phyloP scores from a whole-genome alignment of 2,888 invertebrate species.

The Bembecia ichneumoniformis region DNA sequence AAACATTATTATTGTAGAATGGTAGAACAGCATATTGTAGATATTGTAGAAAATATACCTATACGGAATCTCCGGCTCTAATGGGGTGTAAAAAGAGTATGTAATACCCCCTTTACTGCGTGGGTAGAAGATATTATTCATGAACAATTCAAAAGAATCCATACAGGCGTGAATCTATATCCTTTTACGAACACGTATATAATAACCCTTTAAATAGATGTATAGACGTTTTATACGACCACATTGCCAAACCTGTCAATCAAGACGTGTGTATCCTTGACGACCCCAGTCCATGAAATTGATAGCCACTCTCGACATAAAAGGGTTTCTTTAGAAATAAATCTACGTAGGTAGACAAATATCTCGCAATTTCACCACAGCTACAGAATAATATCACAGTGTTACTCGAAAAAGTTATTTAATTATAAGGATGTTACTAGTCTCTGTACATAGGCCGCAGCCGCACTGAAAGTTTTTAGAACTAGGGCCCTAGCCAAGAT shows the following conservation, averaged over 20 bases:
- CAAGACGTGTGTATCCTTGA: conserved; percentile 43
- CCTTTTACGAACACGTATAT: conserved; percentile 24
- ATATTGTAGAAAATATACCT: too few species aligned
- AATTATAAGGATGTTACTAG: too few species aligned
- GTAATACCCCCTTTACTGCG: conserved; percentile 23
- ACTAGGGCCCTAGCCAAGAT: too few species aligned
- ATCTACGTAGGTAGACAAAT: background rate
- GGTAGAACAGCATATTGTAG: too few species aligned
- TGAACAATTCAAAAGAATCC: conserved; percentile 36
- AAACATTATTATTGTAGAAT: too few species aligned
- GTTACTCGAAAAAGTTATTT: too few species aligned
- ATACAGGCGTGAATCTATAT: conserved; percentile 36
- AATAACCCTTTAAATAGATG: conserved; percentile 3
- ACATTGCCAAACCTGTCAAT: conserved; percentile 49
- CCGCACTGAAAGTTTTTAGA: too few species aligned
- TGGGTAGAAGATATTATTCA: conserved; percentile 30
- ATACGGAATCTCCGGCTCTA: conserved; percentile 3
- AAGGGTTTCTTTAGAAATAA: conserved; percentile 19
- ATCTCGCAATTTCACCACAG: background rate
- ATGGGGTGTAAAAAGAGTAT: conserved; percentile 19
- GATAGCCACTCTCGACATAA: conserved; percentile 35
- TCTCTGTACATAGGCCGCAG: too few species aligned
- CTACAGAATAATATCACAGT: too few species aligned
- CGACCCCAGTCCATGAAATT: conserved; percentile 40
- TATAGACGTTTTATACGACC: conserved; percentile 24